Conservation (phyloP, 1,140 invertebrate species). For the Meteorus sp. region DNA sequence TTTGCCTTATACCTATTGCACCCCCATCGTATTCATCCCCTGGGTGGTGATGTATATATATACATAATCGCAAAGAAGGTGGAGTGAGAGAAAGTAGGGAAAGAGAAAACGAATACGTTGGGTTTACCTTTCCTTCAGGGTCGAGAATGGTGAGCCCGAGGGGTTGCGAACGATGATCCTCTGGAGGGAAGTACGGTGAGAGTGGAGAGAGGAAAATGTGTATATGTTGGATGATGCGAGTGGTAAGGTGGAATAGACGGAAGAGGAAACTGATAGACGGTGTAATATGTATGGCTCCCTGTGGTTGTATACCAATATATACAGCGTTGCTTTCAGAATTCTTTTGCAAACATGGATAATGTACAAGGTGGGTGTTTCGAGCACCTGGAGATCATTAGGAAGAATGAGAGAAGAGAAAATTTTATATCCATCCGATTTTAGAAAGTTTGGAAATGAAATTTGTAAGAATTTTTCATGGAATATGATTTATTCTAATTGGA, state of each 20-base stretch:
- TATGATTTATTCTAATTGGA: no score
- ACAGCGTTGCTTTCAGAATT: slow-evolving; percentile 3
- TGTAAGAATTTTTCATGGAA: neutral
- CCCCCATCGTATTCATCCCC: slow-evolving; percentile 8
- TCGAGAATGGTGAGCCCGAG: slow-evolving; percentile 12
- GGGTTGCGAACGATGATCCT: slow-evolving; percentile 35
- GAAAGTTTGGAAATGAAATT: no score
- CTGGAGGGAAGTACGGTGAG: slow-evolving; percentile 27
- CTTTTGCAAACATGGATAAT: no score
- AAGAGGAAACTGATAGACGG: no score
- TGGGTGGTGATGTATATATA: neutral
- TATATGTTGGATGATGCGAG: neutral
- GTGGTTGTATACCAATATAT: slow-evolving; percentile 10
- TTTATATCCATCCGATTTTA: neutral
- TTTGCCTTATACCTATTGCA: no score
- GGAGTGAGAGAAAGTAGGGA: no score
- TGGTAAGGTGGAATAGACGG: no score
- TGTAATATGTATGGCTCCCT: slow-evolving; percentile 25
- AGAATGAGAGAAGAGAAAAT: neutral
- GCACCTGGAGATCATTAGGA: slow-evolving; percentile 17
- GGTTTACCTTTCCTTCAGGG: slow-evolving; percentile 17
- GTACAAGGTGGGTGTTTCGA: slow-evolving; percentile 16
- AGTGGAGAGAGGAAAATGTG: slow-evolving; percentile 16
- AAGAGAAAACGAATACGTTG: neutral
- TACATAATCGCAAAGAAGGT: no score